Evolutionary conservation across 2,113 vertebrate genomes (phyloP), one percentile per base, ranked within the genome.

Genomic region (Callopanchax toddi): DNA sequence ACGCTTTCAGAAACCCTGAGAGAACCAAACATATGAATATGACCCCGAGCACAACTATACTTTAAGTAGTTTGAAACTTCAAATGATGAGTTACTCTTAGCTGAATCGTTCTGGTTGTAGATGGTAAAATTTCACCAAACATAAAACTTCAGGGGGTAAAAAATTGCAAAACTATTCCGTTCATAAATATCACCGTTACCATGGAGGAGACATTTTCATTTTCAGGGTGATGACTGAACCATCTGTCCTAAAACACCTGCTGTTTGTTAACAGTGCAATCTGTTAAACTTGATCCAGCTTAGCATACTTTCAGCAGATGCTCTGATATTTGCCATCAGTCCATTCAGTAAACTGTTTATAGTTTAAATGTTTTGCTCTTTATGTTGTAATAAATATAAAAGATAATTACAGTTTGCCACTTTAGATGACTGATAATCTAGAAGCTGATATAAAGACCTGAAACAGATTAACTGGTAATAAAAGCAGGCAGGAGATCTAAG

Each of bases 1-100:
- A 98, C 96, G 11, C 92, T 92, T 73, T 95, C 94, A 40, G 94
- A 96, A 75, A 98, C 95, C 89, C 97, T 98, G 50, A 22, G 70
- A 63, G 48, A 4, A 60, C 46, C 42, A 64, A 23, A 23, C 29
- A 42, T 23, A 63, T 66, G 11, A 62, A 42, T 48, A 49, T 11
- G 21, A 26, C 45, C n/a, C 37, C n/a, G 39, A 51, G 51, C 43
- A 68, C 22, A 52, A 5, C 18, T 20, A 67, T 16, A 49, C 17
- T 64, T 21, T 69, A 8, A 18, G 6, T 26, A 25, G 20, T 17
- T 62, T 26, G 29, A 32, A 32, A n/a, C n/a, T n/a, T n/a, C n/a
- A n/a, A n/a, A n/a, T n/a, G n/a, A n/a, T n/a, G n/a, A n/a, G n/a
- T n/a, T n/a, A n/a, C n/a, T n/a, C n/a, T n/a, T n/a, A n/a, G n/a